phyloP scores from a whole-genome alignment of 2,113 vertebrate species.

The Cairina moschata region DNA sequence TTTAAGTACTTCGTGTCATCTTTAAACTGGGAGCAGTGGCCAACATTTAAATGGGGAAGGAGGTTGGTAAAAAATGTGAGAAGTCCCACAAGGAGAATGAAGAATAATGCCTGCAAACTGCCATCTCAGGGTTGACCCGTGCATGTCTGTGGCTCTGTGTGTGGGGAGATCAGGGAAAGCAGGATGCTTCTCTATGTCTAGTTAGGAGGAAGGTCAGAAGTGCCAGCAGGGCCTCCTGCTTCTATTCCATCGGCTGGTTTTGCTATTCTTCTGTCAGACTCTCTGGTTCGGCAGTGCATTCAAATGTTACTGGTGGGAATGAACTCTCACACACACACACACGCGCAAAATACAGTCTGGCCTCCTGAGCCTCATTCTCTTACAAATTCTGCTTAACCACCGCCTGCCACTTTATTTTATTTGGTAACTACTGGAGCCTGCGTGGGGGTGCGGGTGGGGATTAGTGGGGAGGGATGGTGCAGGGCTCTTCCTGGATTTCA shows the following conservation, averaged over 20 bases:
- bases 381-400: neutral
- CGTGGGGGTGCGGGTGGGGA: neutral
- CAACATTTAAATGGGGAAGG: neutral
- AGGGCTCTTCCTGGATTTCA: neutral
- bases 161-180: neutral
- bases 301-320: neutral
- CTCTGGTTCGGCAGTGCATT: neutral
- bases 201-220: neutral
- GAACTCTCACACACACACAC: neutral
- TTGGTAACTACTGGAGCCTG: neutral
- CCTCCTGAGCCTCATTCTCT: neutral
- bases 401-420: neutral
- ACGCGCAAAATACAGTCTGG: rapidly evolving
- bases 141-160: neutral
- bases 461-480: neutral
- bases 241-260: neutral
- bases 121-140: neutral
- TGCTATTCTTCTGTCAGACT: neutral
- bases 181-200: neutral
- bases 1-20: neutral
- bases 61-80: neutral
- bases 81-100: neutral
- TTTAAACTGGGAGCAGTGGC: neutral
- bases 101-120: neutral
- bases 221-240: neutral